Evolutionary conservation across 2,113 vertebrate genomes (phyloP).

Genomic region (Mesitornis unicolor): DNA sequence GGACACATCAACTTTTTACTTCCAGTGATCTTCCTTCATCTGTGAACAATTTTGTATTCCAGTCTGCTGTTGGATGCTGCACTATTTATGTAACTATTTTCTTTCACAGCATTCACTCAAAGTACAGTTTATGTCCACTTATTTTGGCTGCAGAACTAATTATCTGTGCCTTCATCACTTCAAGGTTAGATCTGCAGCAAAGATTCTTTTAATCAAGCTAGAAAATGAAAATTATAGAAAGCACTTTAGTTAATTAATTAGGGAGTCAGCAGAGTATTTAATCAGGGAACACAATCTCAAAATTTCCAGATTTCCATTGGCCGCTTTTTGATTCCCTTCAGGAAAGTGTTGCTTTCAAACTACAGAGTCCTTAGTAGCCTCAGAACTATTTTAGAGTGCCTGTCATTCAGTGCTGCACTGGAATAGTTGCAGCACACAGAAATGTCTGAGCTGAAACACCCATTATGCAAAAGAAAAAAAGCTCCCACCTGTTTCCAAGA

Average conservation of each 20-base stretch:
- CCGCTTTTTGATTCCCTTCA: not conserved
- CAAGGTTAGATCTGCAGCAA: not conserved
- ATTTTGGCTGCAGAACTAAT: not conserved
- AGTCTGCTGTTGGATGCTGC: not conserved
- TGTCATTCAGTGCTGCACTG: not conserved
- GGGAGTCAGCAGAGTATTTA: not conserved
- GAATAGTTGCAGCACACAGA: not conserved
- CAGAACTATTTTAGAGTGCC: not conserved
- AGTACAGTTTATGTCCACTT: not conserved
- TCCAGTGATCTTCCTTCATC: not conserved
- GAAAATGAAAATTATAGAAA: not conserved
- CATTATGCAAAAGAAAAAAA: not conserved
- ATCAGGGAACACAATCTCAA: fast-evolving
- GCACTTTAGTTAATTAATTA: not conserved
- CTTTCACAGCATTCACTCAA: not conserved
- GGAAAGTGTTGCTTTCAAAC: not conserved
- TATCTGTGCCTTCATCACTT: not conserved
- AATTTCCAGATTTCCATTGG: not conserved
- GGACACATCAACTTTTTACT: not conserved
- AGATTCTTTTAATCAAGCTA: not conserved
- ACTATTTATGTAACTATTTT: not conserved
- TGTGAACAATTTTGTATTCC: not conserved
- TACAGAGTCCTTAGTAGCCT: not conserved
- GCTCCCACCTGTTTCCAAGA: not conserved
- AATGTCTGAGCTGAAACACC: not conserved